Evolutionary conservation across 2,888 invertebrate species (phyloP).

Genomic region (Acanthoscelides obtectus): DNA sequence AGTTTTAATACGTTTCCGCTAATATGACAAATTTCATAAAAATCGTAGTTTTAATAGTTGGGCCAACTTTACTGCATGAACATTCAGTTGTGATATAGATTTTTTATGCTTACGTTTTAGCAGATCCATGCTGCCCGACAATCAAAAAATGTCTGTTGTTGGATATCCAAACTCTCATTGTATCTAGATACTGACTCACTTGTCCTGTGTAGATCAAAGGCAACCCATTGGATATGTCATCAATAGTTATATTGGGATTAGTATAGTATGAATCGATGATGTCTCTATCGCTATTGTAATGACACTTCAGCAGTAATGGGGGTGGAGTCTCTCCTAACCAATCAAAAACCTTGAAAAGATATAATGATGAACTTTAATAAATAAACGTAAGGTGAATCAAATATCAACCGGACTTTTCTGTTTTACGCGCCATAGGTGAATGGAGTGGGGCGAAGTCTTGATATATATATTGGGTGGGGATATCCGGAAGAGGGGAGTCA

Average conservation of each 20-base stretch:
- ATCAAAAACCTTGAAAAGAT: slow-evolving; percentile 54
- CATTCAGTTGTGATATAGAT: neutral
- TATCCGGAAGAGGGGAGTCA: no score
- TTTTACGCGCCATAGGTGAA: no score
- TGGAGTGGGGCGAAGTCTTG: no score
- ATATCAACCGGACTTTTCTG: no score
- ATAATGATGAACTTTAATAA: no score
- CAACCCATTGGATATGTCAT: slow-evolving; percentile 31
- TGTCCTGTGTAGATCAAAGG: slow-evolving; percentile 61
- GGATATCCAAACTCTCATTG: slow-evolving; percentile 56
- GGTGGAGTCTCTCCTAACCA: slow-evolving; percentile 54
- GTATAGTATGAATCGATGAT: slow-evolving; percentile 59
- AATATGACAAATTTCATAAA: no score
- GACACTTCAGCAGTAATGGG: slow-evolving; percentile 48
- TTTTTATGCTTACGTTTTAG: slow-evolving; percentile 58
- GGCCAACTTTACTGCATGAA: no score
- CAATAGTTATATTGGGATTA: slow-evolving; percentile 35
- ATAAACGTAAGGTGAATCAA: no score
- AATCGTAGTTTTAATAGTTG: no score
- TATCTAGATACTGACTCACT: slow-evolving; percentile 58
- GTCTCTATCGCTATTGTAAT: slow-evolving; percentile 60
- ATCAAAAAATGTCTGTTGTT: slow-evolving; percentile 64
- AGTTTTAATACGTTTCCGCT: no score
- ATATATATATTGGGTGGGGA: no score
- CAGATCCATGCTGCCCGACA: slow-evolving; percentile 78